Base-by-base conservation (phyloP, 2,888 invertebrate species). In the Romanomermis culicivorax region DNA sequence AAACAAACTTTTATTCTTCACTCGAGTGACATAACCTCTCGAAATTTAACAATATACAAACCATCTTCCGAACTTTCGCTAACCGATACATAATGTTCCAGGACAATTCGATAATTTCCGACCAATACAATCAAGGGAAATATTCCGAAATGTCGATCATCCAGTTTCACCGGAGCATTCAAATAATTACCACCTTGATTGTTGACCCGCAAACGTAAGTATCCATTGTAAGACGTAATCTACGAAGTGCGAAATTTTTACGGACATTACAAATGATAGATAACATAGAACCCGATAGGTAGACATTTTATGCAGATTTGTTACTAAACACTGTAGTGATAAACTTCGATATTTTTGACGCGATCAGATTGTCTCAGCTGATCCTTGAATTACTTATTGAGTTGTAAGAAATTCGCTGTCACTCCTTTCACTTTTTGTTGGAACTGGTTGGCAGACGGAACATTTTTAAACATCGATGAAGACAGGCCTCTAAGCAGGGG, bases 191-290 rank as follows among this genome's bases (percentile, higher is more conserved):
- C 63, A 56, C 66, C 64, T 59, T 80, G 80, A 53, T 81, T 77
- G 59, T 71, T 69, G 0, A 81, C 77, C 1, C 77, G 76, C 68
- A 89, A 89, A 59, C 81, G 76, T 51, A 95, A 72, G 59, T 79
- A 79, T 2, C 93, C 93, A 27, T 87, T 88, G 71, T 95, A 95
- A 2, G 88, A 88, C 57, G 81, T 76, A 17, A 85, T 80, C 69
- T 82, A 75, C 52, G 61, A 61, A 56, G 55, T 51, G 57, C 51
- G 43, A 55, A 43, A 52, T 11, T 25, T 55, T 29, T 30, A 17
- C 14, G 55, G n/a, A n/a, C n/a, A n/a, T n/a, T n/a, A n/a, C n/a
- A n/a, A n/a, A n/a, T n/a, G n/a, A n/a, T n/a, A n/a, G n/a, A n/a
- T n/a, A n/a, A n/a, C n/a, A n/a, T n/a, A n/a, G n/a, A n/a, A n/a